Percentiles rank a stretch among this genome's conserved stretches.
These are phyloP conservation scores for Telmatherina bonti DNA, from an alignment of 2,797 vertebrate genomes.

Conservation along the genomic window DNA sequence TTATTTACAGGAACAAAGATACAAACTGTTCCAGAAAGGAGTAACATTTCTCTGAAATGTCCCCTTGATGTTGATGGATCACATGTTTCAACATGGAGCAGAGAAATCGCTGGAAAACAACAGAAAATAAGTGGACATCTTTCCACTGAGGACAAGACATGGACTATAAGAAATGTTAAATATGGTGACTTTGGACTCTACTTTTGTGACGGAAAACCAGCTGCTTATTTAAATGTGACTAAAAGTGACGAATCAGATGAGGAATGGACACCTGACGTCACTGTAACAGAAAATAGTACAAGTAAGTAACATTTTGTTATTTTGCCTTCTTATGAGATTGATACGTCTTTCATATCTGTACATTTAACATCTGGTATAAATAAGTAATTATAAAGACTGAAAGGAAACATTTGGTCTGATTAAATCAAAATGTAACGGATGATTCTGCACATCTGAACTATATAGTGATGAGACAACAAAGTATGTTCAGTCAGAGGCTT, in stretches of 20 bases:
- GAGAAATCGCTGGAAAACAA: neutral
- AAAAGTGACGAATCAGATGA: neutral
- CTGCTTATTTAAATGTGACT: neutral
- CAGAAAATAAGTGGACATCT: accelerated
- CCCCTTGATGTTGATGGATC: neutral
- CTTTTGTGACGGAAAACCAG: conserved; percentile 22
- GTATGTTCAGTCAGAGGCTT: too few species aligned
- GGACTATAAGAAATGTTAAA: neutral
- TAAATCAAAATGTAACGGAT: too few species aligned
- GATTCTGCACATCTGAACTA: too few species aligned
- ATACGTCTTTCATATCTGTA: neutral
- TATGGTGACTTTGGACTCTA: conserved; percentile 27
- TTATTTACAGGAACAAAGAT: neutral
- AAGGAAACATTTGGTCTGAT: too few species aligned
- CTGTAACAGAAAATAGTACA: too few species aligned
- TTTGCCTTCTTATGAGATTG: neutral
- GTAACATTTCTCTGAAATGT: neutral
- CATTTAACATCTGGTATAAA: too few species aligned
- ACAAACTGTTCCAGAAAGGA: neutral
- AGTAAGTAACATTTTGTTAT: neutral
- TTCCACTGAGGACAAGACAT: accelerated
- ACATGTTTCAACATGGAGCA: neutral
- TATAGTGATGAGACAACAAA: too few species aligned
- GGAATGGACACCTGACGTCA: neutral
- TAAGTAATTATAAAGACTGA: too few species aligned